These are phyloP conservation scores for Microcebus tavaratra DNA, from an alignment of 2,113 vertebrate species.

Conservation along the genomic window DNA sequence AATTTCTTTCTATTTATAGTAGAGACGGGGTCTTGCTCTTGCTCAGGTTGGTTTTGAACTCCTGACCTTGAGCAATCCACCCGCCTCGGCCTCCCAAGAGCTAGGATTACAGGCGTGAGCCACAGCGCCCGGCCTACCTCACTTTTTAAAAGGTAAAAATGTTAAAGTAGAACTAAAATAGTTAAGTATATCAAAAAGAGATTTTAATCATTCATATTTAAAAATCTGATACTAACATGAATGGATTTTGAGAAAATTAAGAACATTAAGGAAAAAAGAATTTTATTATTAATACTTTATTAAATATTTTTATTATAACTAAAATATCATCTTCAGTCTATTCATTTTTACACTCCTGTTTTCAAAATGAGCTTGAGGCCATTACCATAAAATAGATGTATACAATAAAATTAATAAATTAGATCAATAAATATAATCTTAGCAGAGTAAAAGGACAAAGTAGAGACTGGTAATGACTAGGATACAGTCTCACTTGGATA, in stretches of 20 bases:
- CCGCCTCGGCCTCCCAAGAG: no score
- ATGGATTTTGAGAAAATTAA: constrained; percentile 6
- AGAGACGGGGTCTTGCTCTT: no score
- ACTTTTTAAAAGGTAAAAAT: neutral
- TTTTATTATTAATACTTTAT: neutral
- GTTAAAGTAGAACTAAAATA: neutral
- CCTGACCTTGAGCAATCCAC: no score
- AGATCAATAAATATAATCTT: neutral
- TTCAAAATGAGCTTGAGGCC: constrained; percentile 26
- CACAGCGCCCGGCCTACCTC: no score
- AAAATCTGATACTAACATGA: neutral
- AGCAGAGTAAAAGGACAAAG: neutral
- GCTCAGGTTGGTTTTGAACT: no score
- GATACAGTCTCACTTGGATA: neutral
- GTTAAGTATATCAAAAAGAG: neutral
- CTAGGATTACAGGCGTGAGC: no score
- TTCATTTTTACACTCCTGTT: neutral
- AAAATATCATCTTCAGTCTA: neutral
- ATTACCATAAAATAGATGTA: neutral
- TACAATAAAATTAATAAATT: neutral
- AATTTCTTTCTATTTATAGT: no score
- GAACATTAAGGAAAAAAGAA: neutral
- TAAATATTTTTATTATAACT: constrained; percentile 28
- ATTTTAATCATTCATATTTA: constrained; percentile 10
- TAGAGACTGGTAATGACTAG: neutral